Evolutionary conservation across 1,140 invertebrate genomes (phyloP).

Genomic region (Brachionus calyciflorus): DNA sequence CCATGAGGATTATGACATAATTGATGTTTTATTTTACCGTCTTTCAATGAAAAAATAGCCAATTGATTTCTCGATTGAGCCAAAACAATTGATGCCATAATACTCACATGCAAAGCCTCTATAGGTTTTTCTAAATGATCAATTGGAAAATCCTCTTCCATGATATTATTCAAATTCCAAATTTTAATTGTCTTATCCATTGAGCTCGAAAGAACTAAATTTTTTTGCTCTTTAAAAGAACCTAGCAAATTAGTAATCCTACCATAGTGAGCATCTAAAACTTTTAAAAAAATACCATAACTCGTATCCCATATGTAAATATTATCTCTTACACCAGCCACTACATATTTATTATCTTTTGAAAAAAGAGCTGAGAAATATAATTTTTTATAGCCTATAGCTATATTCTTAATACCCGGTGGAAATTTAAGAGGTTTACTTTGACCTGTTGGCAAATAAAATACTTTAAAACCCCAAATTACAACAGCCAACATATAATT

Average conservation of each 20-base stretch:
- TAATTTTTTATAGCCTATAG: constrained; percentile 67
- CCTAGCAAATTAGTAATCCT: constrained; percentile 83
- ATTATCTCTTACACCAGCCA: constrained; percentile 89
- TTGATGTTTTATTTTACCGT: constrained; percentile 14
- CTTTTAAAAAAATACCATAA: constrained; percentile 56
- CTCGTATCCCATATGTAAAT: constrained; percentile 86
- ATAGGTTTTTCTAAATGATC: constrained; percentile 91
- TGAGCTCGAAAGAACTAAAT: constrained; percentile 88
- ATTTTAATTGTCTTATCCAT: constrained; percentile 96
- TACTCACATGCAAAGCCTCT: constrained; percentile 70
- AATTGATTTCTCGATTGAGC: constrained; percentile 40
- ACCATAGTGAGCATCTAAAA: constrained; percentile 92
- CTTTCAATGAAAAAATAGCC: constrained; percentile 25
- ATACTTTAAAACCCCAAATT: constrained; percentile 75
- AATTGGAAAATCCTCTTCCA: constrained; percentile 92
- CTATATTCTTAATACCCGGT: constrained; percentile 85
- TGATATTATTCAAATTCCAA: constrained; percentile 98
- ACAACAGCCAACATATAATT: constrained; percentile 76
- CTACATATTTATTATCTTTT: constrained; percentile 81
- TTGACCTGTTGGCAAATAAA: constrained; percentile 65
- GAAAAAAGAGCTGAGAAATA: constrained; percentile 72
- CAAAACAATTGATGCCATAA: constrained; percentile 34
- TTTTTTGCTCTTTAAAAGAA: constrained; percentile 81
- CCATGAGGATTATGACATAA: constrained; percentile 33
- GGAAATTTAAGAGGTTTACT: constrained; percentile 70